Percentiles rank a stretch among this genome's conserved stretches.
phyloP scores from a whole-genome alignment of 2,888 invertebrate species.

The Archips xylosteana region DNA sequence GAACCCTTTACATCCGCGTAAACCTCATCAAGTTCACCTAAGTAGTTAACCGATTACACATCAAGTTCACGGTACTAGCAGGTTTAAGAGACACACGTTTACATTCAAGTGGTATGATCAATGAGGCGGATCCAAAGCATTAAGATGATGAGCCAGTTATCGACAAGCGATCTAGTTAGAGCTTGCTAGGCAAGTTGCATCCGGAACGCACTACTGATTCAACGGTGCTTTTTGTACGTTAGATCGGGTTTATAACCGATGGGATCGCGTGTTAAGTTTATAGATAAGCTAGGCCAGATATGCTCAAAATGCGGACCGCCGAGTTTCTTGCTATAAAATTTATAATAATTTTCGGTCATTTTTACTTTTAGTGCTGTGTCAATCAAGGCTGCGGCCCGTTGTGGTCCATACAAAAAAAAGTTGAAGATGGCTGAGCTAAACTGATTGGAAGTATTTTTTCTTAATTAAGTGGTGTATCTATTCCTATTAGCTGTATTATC shows the following conservation, averaged over 20 bases:
- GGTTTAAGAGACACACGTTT: background rate
- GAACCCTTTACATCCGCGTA: background rate
- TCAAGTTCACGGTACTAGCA: background rate
- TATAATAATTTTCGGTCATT: no score
- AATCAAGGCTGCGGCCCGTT: no score
- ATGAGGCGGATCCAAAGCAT: constrained; percentile 4
- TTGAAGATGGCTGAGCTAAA: no score
- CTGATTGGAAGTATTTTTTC: no score
- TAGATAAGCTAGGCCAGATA: no score
- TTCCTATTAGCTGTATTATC: no score
- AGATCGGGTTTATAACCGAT: constrained; percentile 6
- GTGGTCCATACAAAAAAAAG: no score
- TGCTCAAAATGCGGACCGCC: no score
- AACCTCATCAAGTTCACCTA: background rate
- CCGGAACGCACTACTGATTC: constrained; percentile 54
- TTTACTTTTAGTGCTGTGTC: no score
- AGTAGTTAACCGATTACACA: background rate
- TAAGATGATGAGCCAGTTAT: constrained; percentile 19
- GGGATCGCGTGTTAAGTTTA: background rate
- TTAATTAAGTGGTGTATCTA: no score
- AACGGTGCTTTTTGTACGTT: constrained; percentile 52
- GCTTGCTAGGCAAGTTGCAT: constrained; percentile 33
- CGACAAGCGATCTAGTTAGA: constrained; percentile 16
- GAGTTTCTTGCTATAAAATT: no score
- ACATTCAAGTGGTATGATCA: constrained; percentile 1